Percentiles rank a stretch among this genome's conserved stretches.
Conservation (phyloP, 2,113 vertebrate genomes). For the Amphiprion ocellaris region DNA sequence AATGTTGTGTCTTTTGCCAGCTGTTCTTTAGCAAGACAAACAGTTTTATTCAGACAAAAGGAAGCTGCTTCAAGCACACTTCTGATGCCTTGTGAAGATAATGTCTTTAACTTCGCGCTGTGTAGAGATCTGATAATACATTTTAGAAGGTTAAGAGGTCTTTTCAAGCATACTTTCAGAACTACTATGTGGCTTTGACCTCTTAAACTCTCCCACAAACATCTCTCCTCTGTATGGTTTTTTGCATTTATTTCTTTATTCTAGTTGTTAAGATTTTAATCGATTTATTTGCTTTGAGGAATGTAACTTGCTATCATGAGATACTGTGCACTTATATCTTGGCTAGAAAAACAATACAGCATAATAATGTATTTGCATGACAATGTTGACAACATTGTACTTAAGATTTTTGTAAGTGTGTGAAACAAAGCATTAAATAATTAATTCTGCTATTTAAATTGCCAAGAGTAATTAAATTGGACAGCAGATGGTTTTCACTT, state of each 20-base stretch:
- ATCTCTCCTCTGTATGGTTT: background rate
- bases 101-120: background rate
- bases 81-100: background rate
- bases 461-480: too few relatives aligned
- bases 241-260: background rate
- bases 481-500: background rate
- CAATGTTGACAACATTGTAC: too few relatives aligned
- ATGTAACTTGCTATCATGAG: too few relatives aligned
- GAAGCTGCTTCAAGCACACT: background rate
- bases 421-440: background rate
- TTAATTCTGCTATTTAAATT: background rate
- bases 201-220: background rate
- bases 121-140: background rate
- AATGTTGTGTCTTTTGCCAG: background rate
- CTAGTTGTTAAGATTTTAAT: background rate
- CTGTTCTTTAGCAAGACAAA: background rate
- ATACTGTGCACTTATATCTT: too few relatives aligned
- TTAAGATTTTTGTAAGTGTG: background rate
- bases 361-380: too few relatives aligned
- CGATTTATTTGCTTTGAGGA: background rate
- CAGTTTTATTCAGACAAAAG: background rate
- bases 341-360: too few relatives aligned
- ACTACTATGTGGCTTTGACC: background rate
- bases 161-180: background rate
- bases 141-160: background rate